These are phyloP conservation scores for Hylyphantes graminicola DNA, from an alignment of 1,140 invertebrate species.

Conservation along the genomic window DNA sequence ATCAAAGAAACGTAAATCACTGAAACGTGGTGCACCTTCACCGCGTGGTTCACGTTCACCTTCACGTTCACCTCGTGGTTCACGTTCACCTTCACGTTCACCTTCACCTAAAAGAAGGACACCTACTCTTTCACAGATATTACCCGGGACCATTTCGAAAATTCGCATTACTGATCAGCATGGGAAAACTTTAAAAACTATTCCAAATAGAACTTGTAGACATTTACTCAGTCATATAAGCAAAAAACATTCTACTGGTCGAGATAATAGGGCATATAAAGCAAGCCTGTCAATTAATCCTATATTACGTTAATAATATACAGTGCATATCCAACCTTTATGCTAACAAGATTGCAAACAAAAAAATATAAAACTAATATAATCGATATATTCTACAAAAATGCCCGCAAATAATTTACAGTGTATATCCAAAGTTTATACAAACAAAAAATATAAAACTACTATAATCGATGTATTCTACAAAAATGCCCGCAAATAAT, in stretches of 20 bases:
- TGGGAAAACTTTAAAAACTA: neutral
- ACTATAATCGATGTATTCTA: too few relatives aligned
- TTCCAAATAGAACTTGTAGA: constrained; percentile 24
- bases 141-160: neutral
- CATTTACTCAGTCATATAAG: constrained; percentile 7
- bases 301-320: too few relatives aligned
- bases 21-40: neutral
- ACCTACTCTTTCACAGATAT: neutral
- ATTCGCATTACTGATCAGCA: neutral
- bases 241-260: constrained; percentile 10
- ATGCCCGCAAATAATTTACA: too few relatives aligned
- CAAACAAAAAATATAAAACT: neutral
- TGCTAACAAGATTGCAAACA: neutral
- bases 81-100: neutral
- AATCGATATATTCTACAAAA: too few relatives aligned
- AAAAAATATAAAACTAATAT: constrained; percentile 19
- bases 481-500: too few relatives aligned
- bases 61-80: neutral
- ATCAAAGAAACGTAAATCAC: too few relatives aligned
- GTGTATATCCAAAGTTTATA: neutral
- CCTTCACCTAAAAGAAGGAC: neutral
- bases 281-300: too few relatives aligned
- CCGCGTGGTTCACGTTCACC: neutral
- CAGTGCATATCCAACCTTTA: neutral
- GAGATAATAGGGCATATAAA: neutral